Conservation (phyloP, 1,140 invertebrate species). For the Coelopa frigida region DNA sequence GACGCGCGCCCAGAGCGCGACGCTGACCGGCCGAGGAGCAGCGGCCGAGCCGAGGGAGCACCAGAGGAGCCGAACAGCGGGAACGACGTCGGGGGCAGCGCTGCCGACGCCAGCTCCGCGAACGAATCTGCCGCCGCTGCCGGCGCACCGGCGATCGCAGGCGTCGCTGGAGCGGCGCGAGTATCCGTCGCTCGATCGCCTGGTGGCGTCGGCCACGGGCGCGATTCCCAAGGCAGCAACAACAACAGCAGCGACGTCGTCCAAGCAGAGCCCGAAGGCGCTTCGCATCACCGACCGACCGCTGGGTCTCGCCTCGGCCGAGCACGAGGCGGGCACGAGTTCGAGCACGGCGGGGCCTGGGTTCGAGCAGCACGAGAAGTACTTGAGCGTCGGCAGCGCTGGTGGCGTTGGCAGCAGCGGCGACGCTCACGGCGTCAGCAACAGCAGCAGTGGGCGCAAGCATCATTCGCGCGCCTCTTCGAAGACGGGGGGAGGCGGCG, state of each 20-base stretch:
- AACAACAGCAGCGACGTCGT: neutral
- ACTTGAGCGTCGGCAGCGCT: too few species aligned
- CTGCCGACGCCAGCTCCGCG: slow-evolving; percentile 8
- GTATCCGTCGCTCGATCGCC: slow-evolving; percentile 33
- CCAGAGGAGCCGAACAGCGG: slow-evolving; percentile 12
- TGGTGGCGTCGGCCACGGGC: slow-evolving; percentile 32
- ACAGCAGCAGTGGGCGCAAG: too few species aligned
- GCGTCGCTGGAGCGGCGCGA: slow-evolving; percentile 19
- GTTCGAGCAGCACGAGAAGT: too few species aligned
- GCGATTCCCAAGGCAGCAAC: slow-evolving; percentile 28
- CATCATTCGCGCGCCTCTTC: too few species aligned
- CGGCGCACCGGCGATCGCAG: slow-evolving; percentile 10
- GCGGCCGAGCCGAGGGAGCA: slow-evolving; percentile 34
- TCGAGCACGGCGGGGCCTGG: too few species aligned
- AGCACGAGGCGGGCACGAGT: too few species aligned
- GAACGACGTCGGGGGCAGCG: slow-evolving; percentile 9
- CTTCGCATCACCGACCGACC: too few species aligned
- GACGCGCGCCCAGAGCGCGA: neutral
- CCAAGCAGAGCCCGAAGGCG: too few species aligned
- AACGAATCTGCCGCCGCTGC: slow-evolving; percentile 9
- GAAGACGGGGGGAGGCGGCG: too few species aligned
- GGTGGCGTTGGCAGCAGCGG: too few species aligned
- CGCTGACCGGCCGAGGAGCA: slow-evolving; percentile 9
- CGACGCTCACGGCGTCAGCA: too few species aligned
- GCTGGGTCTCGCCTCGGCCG: too few species aligned